Conservation (phyloP, 2,797 vertebrate species). For the Eospalax fontanierii region DNA sequence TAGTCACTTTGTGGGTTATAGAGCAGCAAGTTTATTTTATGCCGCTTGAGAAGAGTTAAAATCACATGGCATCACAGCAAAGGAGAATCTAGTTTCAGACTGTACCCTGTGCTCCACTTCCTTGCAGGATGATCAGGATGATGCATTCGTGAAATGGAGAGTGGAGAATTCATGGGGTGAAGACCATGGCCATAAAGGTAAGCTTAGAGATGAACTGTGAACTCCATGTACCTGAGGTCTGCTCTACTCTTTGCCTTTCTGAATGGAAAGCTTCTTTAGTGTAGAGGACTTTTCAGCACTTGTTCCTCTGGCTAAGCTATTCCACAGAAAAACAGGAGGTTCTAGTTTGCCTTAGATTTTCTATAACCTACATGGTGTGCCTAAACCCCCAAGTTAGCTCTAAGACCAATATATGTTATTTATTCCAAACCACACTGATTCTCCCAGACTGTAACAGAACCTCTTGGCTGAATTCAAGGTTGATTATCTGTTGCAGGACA, state of each 20-base stretch:
- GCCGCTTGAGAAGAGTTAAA: slow-evolving; percentile 5
- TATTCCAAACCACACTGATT: neutral
- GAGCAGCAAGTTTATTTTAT: slow-evolving; percentile 41
- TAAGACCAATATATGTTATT: neutral
- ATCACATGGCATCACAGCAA: neutral
- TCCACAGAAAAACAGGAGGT: slow-evolving; percentile 55
- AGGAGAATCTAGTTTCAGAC: neutral
- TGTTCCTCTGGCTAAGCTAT: neutral
- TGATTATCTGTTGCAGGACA: neutral
- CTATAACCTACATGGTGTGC: neutral
- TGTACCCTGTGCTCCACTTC: neutral
- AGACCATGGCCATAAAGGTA: slow-evolving; percentile 99
- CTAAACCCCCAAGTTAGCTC: neutral
- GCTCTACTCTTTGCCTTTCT: neutral
- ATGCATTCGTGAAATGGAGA: slow-evolving; percentile 96
- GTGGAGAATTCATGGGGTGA: slow-evolving; percentile 99
- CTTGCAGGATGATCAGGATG: slow-evolving; percentile 93
- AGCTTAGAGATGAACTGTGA: slow-evolving; percentile 48
- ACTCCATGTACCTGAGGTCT: neutral
- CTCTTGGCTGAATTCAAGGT: neutral
- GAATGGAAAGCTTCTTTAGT: slow-evolving; percentile 1
- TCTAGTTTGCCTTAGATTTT: neutral
- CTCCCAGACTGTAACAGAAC: neutral
- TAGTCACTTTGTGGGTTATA: neutral
- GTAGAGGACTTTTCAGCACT: slow-evolving; percentile 17